Evolutionary conservation across 2,113 vertebrate genomes (phyloP).

Genomic region (Chlamydotis undulata): DNA sequence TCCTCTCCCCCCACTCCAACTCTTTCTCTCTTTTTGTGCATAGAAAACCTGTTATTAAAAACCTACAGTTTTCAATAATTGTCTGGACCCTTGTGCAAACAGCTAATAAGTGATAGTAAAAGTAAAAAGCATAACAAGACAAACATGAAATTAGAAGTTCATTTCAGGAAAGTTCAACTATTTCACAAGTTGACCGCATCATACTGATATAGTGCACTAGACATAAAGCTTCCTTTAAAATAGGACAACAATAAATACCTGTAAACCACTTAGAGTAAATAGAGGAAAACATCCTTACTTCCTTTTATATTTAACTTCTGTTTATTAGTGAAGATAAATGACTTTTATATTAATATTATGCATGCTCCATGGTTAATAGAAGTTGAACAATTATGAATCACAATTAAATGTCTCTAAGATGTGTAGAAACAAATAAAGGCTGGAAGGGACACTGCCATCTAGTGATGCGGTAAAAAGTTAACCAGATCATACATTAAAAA

Average conservation of each 20-base stretch:
- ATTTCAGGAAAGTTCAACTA: background rate
- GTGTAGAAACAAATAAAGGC: background rate
- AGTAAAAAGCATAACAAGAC: background rate
- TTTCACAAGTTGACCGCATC: background rate
- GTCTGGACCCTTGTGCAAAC: background rate
- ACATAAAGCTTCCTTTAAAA: background rate
- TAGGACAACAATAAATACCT: background rate
- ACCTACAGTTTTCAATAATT: background rate
- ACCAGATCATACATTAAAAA: background rate
- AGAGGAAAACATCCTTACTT: background rate
- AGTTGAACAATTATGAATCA: background rate
- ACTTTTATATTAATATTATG: background rate
- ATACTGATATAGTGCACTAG: background rate
- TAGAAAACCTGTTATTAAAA: background rate
- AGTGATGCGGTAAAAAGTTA: background rate
- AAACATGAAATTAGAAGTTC: background rate
- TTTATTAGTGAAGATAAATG: background rate
- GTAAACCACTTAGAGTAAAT: background rate
- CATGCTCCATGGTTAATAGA: background rate
- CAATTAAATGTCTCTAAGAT: background rate
- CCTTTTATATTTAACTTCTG: background rate
- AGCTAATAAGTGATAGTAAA: background rate
- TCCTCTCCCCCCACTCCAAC: accelerated
- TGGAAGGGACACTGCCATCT: slow-evolving; percentile 6
- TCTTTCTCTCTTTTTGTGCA: background rate